Evolutionary conservation across 2,797 vertebrate genomes (phyloP).

Genomic region (Bradypodion ventrale): DNA sequence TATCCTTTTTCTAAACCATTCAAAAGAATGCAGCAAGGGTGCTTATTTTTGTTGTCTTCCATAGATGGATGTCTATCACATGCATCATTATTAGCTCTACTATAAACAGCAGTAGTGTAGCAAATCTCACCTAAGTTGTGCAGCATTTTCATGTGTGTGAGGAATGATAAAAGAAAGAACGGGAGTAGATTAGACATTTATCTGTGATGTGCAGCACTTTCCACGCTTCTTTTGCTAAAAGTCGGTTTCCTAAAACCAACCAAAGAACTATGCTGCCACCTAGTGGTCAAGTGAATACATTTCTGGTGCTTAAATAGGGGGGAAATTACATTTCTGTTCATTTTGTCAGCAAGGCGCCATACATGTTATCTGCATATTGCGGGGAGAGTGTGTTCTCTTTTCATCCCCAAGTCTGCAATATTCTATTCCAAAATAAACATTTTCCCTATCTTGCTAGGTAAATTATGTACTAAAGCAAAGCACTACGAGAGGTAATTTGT

Average conservation of each 20-base stretch:
- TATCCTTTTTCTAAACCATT: background rate
- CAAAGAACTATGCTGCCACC: constrained; percentile 76
- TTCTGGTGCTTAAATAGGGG: background rate
- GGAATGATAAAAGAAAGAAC: constrained; percentile 10
- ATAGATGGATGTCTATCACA: background rate
- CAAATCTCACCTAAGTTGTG: constrained; percentile 32
- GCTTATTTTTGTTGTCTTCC: background rate
- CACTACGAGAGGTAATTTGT: background rate
- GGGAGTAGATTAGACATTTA: constrained; percentile 12
- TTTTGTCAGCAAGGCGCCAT: background rate
- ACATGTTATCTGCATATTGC: background rate
- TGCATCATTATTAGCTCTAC: constrained; percentile 3
- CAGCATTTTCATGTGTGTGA: background rate
- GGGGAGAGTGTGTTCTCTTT: background rate
- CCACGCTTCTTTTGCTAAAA: constrained; percentile 20
- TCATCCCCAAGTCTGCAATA: accelerated
- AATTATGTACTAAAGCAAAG: too few relatives aligned
- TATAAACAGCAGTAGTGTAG: constrained; percentile 5
- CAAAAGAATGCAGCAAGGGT: background rate
- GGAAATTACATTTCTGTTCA: background rate
- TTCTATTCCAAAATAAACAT: background rate
- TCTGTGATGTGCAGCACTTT: constrained; percentile 13
- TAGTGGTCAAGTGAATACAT: constrained; percentile 47
- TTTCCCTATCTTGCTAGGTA: background rate
- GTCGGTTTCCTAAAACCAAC: background rate